Conservation (phyloP, 1,140 invertebrate species). For the Samia ricini region DNA sequence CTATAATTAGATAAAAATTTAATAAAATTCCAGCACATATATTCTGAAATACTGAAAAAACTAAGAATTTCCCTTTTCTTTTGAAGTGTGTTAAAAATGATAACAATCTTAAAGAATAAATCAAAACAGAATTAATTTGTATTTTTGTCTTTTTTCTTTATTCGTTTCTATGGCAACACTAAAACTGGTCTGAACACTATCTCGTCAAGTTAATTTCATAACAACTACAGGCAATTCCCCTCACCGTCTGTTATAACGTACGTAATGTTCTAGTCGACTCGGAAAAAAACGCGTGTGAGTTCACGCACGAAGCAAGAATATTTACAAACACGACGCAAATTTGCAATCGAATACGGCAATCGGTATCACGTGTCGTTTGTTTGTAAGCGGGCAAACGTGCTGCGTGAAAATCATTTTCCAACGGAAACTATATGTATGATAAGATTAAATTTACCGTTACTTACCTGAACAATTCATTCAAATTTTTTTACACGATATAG, state of each 20-base stretch:
- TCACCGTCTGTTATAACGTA: neutral
- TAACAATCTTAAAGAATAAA: too few relatives aligned
- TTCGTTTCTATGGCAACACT: neutral
- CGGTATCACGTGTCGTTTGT: neutral
- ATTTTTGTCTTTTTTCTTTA: neutral
- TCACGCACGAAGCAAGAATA: neutral
- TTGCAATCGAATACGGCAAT: neutral
- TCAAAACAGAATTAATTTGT: too few relatives aligned
- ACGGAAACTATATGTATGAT: neutral
- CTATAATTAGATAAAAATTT: too few relatives aligned
- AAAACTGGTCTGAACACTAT: neutral
- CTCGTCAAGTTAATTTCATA: neutral
- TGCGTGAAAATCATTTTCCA: neutral
- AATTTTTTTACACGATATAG: too few relatives aligned
- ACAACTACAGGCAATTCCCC: too few relatives aligned
- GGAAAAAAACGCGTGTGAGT: neutral
- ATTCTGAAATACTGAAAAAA: too few relatives aligned
- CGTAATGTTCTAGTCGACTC: neutral
- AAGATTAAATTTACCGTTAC: neutral
- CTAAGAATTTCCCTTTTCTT: too few relatives aligned
- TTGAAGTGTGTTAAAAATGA: too few relatives aligned
- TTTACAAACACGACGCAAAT: neutral
- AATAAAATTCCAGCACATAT: too few relatives aligned
- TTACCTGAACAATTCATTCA: too few relatives aligned
- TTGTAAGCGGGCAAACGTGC: neutral